Conservation (phyloP, 1,140 invertebrate species). For the Lerema accius region DNA sequence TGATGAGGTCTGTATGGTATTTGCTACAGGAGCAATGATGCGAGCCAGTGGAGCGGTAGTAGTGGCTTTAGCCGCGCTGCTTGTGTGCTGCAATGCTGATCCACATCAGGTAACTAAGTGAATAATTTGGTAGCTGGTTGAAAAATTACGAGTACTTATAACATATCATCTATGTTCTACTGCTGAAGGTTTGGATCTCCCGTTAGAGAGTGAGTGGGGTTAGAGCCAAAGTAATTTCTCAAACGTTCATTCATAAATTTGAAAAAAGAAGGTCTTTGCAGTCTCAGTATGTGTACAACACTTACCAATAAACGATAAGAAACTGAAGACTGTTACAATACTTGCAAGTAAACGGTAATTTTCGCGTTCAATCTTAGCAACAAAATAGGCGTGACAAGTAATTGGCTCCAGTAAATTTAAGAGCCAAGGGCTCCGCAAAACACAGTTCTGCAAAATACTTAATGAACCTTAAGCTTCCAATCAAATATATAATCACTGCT, state of each 20-base stretch:
- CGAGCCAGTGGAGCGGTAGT: constrained; percentile 53
- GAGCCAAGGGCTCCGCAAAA: constrained; percentile 26
- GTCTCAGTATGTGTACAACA: too few relatives aligned
- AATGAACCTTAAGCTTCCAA: constrained; percentile 65
- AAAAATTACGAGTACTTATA: too few relatives aligned
- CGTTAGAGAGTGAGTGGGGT: too few relatives aligned
- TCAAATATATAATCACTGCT: constrained; percentile 44
- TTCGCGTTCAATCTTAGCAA: constrained; percentile 5
- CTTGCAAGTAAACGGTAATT: too few relatives aligned
- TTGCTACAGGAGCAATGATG: constrained; percentile 52
- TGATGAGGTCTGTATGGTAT: background rate
- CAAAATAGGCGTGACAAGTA: constrained; percentile 32
- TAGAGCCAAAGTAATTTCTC: too few relatives aligned
- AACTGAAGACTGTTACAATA: too few relatives aligned
- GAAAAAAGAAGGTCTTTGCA: too few relatives aligned
- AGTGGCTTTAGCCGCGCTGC: constrained; percentile 55
- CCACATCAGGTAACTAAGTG: constrained; percentile 55
- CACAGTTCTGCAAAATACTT: constrained; percentile 39
- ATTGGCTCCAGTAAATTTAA: constrained; percentile 42
- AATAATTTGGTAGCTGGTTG: too few relatives aligned
- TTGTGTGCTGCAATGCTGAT: constrained; percentile 63
- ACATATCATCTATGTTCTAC: too few relatives aligned
- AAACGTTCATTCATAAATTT: too few relatives aligned
- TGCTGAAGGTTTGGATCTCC: too few relatives aligned
- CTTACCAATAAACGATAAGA: too few relatives aligned